Conservation (phyloP, 1,140 invertebrate species). For the Eciton burchellii region DNA sequence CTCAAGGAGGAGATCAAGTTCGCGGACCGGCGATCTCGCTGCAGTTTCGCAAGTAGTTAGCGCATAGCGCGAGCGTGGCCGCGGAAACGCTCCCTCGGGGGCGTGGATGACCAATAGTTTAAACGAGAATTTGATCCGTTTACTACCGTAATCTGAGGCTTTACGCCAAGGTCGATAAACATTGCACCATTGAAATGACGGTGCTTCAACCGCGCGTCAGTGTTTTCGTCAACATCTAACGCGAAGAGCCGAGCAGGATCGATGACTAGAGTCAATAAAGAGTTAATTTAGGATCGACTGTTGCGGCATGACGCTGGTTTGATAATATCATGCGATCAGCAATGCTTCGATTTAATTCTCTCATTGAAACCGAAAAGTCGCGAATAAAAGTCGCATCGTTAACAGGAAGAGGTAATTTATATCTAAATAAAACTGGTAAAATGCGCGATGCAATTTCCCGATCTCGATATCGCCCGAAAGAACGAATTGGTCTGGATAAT, state of each 20-base stretch:
- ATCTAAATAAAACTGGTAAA: no score
- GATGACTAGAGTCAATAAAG: neutral
- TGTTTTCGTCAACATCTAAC: constrained; percentile 1
- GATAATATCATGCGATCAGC: neutral
- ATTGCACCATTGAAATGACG: neutral
- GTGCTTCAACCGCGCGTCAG: constrained; percentile 19
- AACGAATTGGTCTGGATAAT: constrained; percentile 15
- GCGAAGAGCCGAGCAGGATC: neutral
- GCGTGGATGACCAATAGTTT: constrained; percentile 57
- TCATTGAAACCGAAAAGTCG: neutral
- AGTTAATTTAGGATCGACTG: neutral
- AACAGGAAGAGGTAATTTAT: neutral
- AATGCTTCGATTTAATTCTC: neutral
- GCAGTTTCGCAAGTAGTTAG: constrained; percentile 60
- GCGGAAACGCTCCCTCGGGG: constrained; percentile 28
- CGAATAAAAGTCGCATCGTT: neutral
- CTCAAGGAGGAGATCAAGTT: constrained; percentile 58
- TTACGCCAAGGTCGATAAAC: constrained; percentile 46
- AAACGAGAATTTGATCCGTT: constrained; percentile 60
- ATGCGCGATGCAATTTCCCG: neutral
- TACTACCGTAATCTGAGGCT: constrained; percentile 51
- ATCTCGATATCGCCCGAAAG: constrained; percentile 36
- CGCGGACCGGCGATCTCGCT: constrained; percentile 41
- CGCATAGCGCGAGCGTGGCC: constrained; percentile 7
- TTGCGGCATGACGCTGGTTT: neutral